A percentile compares a stretch with the other conserved stretches of the same genome.
Evolutionary conservation across 2,797 vertebrate genomes (phyloP).

Genomic region (Syngnathus acus): DNA sequence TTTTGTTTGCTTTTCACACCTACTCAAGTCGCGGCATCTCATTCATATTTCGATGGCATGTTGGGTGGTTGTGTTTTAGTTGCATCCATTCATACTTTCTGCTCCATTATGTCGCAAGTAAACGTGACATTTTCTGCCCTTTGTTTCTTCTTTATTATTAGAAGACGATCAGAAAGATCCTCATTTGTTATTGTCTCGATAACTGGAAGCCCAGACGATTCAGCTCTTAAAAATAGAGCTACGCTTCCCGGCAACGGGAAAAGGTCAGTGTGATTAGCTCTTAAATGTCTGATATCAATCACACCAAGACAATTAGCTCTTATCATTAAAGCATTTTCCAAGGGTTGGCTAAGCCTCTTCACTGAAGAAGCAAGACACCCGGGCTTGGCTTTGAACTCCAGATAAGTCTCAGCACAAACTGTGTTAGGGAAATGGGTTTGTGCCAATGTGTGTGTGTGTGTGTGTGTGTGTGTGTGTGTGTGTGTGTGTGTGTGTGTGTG

Average conservation of each 20-base stretch:
- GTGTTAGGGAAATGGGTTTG: conserved; percentile 19
- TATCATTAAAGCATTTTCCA: conserved; percentile 70
- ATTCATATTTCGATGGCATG: not conserved
- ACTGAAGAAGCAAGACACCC: conserved; percentile 37
- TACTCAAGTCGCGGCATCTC: not conserved
- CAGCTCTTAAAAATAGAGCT: not conserved
- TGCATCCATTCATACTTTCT: not conserved
- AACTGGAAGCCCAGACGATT: not conserved
- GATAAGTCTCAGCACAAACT: conserved; percentile 65
- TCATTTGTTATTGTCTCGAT: not conserved
- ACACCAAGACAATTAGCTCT: conserved; percentile 41
- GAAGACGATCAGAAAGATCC: not conserved
- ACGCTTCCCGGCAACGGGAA: conserved; percentile 7
- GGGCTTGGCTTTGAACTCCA: conserved; percentile 64
- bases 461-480: conserved; percentile 5
- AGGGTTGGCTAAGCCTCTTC: conserved; percentile 54
- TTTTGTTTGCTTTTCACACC: not conserved
- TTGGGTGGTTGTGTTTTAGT: not conserved
- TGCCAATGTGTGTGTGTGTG: conserved; percentile 9
- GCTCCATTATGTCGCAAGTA: not conserved
- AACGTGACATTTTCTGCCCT: not conserved
- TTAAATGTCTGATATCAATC: conserved; percentile 49
- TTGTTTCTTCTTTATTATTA: not conserved
- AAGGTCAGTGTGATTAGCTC: conserved; percentile 40
- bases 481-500: not conserved